Evolutionary conservation across 1,140 invertebrate species (phyloP), one percentile per base, ranked within the genome.

Genomic region (Drosophila azteca): DNA sequence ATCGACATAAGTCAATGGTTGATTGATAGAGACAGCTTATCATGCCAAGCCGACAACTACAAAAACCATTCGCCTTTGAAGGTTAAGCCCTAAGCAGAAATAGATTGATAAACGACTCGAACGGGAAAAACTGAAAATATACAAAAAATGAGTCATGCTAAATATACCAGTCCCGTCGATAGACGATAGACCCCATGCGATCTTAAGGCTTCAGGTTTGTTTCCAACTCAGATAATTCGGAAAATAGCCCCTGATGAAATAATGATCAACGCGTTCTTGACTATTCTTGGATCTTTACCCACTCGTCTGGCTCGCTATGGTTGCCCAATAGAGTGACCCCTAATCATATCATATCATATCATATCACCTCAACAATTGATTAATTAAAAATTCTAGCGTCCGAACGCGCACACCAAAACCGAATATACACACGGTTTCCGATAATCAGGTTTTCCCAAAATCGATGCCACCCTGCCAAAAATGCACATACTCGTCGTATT

Each of bases 11-110:
- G 59, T 73, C 71, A 74, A 74, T 74, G 69, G 69, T 59, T 74
- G 70, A 74, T 74, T 74, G 70, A 74, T 74, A 52, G 69, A 51
- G 69, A 51, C 50, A 51, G 69, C 68, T 73, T 73, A 71, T 70
- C 67, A 69, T 41, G 68, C n/a, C 3, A 8, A 43, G 44, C 55
- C 53, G 43, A 24, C 48, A n/a, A 43, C 24, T 39, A n/a, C 45
- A 59, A 17, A 64, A 48, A 15, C 22, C 15, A 24, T 13, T 22
- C 35, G 9, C 29, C 43, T 22, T 51, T 35, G 61, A 66, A 68
- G 66, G 66, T 51, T 69, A 57, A 68, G n/a, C 43, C 66, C 64
- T 26, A 31, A 31, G 31, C 43, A 62, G 45, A 24, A 5, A 26
- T 26, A 26, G 24, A 66, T 41, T 69, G 44, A 57, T 69, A 57